phyloP scores from a whole-genome alignment of 1,140 invertebrate genomes.

The Semibalanus balanoides region DNA sequence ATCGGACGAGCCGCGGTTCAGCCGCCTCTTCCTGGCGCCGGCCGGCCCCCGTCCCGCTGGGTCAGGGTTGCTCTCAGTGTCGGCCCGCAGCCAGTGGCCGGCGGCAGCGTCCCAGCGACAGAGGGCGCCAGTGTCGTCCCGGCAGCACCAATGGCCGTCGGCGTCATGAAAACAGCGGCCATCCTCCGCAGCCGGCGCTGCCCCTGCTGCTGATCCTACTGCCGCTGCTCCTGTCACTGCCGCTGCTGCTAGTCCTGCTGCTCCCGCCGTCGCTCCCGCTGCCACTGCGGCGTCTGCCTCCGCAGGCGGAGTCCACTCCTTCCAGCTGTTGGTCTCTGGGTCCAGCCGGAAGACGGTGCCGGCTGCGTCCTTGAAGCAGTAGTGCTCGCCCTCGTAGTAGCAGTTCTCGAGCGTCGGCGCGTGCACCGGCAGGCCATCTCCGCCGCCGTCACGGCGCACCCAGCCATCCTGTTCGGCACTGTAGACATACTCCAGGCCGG shows the following conservation, averaged over 20 bases:
- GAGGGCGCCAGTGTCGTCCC: not conserved
- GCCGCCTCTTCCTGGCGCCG: not conserved
- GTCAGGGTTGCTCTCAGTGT: too few species aligned
- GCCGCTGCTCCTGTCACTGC: too few species aligned
- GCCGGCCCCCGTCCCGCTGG: too few species aligned
- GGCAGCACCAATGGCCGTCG: not conserved
- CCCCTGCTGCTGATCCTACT: too few species aligned
- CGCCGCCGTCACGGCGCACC: constrained; percentile 6
- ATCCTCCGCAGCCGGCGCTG: too few species aligned
- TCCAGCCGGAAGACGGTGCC: not conserved
- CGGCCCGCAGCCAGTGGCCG: not conserved
- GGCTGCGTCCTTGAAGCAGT: constrained; percentile 3
- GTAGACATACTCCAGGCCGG: constrained; percentile 9
- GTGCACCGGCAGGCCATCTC: not conserved
- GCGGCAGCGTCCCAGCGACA: not conserved
- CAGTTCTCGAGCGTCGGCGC: not conserved
- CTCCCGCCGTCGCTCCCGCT: too few species aligned
- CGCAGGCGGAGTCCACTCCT: not conserved
- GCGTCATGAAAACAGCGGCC: not conserved
- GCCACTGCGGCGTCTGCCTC: too few species aligned
- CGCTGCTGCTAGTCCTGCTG: too few species aligned
- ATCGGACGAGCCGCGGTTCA: not conserved
- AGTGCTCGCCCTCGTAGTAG: constrained; percentile 4
- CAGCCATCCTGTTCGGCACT: constrained; percentile 5
- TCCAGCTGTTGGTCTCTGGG: not conserved